Evolutionary conservation across 2,888 invertebrate genomes (phyloP), one percentile per base, ranked within the genome.

Genomic region (Cheilosia grossa): DNA sequence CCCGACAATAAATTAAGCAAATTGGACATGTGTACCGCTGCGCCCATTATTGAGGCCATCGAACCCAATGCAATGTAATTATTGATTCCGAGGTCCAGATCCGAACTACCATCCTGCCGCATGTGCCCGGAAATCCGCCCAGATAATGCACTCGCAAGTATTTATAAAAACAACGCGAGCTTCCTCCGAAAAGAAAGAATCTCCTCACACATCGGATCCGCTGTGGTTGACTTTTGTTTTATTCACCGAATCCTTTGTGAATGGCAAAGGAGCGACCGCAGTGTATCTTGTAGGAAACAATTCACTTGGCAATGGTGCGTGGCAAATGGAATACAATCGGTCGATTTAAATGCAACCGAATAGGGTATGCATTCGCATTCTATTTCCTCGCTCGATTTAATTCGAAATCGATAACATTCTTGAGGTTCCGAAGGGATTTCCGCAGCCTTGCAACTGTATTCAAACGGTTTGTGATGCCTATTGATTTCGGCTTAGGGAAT

Each of bases 331-430:
- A 27, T 9, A 4, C 3, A 17, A 3, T 44, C 42, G 47, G 19
- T 64, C 63, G 10, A 19, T 17, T 17, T 2, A 13, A 56, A 33
- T 19, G 21, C 47, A 27, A 21, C 44, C 15, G 53, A 24, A 17
- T 17, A 5, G 21, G 10, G n/a, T 21, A n/a, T 3, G 2, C 30
- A n/a, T 33, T 33, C 37, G 37, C 13, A 37, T 37, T 37, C n/a
- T 44, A 2, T 44, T 44, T 6, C 9, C 6, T 6, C 44, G 44
- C 17, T 47, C 40, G 64, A 54, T 82, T 72, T 66, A 66, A 51
- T 78, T 72, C 54, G 27, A 66, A 82, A 78, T 78, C 82, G 54
- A 82, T 78, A 40, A 49, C 66, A 73, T 73, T 56, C 51, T 19
- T 54, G 15, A 13, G 59, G 47, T 63, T 81, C 27, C 75, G 30